phyloP scores from a whole-genome alignment of 2,113 vertebrate species.

The Leptodactylus fuscus region DNA sequence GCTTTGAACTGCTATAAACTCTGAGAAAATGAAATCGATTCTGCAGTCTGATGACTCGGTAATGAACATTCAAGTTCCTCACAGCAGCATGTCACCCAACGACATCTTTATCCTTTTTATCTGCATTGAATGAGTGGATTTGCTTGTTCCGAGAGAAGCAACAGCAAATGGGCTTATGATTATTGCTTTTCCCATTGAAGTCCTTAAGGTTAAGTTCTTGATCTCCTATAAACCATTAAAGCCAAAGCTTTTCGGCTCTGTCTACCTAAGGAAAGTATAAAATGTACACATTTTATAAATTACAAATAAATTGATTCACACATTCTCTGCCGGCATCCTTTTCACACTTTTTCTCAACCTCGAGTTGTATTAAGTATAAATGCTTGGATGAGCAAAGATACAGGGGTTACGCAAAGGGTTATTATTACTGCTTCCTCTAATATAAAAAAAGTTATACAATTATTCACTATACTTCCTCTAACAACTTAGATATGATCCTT shows the following conservation, averaged over 20 bases:
- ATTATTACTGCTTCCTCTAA: no score
- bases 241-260: slow-evolving; percentile 43
- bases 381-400: not conserved
- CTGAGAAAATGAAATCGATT: slow-evolving; percentile 65
- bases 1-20: slow-evolving; percentile 66
- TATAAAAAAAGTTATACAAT: no score
- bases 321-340: not conserved
- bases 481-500: no score
- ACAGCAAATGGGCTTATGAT: slow-evolving; percentile 63
- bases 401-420: no score
- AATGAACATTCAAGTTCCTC: slow-evolving; percentile 64
- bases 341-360: not conserved
- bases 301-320: slow-evolving; percentile 46
- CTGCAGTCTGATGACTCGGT: slow-evolving; percentile 65
- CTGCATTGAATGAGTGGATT: slow-evolving; percentile 63
- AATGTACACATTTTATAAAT: slow-evolving; percentile 45
- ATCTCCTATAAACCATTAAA: slow-evolving; percentile 37
- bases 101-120: slow-evolving; percentile 68
- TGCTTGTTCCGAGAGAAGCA: slow-evolving; percentile 58
- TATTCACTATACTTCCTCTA: no score
- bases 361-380: not conserved
- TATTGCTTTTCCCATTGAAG: slow-evolving; percentile 60
- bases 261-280: slow-evolving; percentile 44
- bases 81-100: slow-evolving; percentile 60
- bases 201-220: slow-evolving; percentile 62